These are phyloP conservation scores for Heteractis magnifica DNA, from an alignment of 92 coral and sea anemone genomes.

Conservation along the genomic window DNA sequence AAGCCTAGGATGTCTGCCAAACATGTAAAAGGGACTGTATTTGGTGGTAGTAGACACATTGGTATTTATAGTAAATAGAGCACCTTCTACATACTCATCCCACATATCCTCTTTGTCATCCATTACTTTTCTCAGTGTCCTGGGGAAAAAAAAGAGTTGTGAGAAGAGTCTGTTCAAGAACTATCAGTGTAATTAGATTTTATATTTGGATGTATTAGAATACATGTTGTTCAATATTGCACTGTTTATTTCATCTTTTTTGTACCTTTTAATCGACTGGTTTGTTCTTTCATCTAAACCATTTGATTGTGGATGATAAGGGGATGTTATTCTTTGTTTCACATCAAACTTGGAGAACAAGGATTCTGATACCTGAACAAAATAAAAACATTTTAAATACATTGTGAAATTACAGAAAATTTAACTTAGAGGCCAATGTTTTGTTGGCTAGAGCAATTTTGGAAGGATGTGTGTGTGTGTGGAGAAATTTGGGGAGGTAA, in stretches of 20 bases:
- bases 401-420: conserved; percentile 58
- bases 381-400: neutral
- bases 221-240: neutral
- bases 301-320: conserved; percentile 70
- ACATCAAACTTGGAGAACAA: conserved; percentile 41
- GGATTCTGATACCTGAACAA: conserved; percentile 22
- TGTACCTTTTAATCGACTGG: conserved; percentile 54
- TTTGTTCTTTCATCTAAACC: conserved; percentile 69
- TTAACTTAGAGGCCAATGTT: conserved; percentile 60
- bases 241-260: neutral
- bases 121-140: conserved; percentile 61
- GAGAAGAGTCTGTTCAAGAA: conserved; percentile 1
- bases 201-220: neutral
- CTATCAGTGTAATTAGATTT: neutral
- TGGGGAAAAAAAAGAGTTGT: conserved; percentile 11
- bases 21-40: conserved; percentile 62
- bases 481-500: too few species aligned
- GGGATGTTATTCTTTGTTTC: conserved; percentile 54
- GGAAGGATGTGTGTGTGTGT: too few species aligned
- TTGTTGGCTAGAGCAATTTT: conserved; percentile 11
- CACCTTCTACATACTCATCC: conserved; percentile 14
- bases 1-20: conserved; percentile 46
- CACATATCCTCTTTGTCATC: conserved; percentile 24
- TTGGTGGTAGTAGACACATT: conserved; percentile 54
- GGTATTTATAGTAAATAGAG: conserved; percentile 57